Evolutionary conservation across 2,113 vertebrate species (phyloP), one percentile per base, ranked within the genome.

Genomic region (Ochotona curzoniae): DNA sequence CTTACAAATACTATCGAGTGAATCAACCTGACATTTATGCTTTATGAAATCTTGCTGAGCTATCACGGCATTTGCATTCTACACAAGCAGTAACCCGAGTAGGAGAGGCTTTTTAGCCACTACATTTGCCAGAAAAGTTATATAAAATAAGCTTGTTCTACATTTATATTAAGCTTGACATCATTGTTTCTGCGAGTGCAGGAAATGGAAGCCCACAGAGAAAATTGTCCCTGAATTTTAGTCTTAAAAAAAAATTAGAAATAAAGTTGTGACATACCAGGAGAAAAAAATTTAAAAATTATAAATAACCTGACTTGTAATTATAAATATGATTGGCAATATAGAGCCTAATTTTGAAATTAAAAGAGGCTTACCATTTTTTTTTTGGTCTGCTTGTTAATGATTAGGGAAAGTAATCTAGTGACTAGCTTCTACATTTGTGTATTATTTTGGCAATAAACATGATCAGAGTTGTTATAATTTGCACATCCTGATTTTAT

Each of bases 1-100:
- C 82, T 82, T 90, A 76, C 51, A 63, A 74, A 95, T 49, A 44
- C 8, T 80, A 88, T 82, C 90, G 87, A 89, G 83, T 71, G 82
- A 87, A 79, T 96, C 85, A 79, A 61, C 32, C 47, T 95, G 90
- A 94, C 61, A 66, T 93, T 90, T 95, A 79, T 88, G 78, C 9
- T 38, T 84, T 64, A 75, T 70, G 74, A 60, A 78, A 78, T 70
- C n/a, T 80, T 95, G n/a, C 75, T 79, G 79, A 95, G 89, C 44
- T 90, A 86, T 93, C 20, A 78, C 3, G 83, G 51, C 28, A 75
- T 90, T 87, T 67, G 25, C 79, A 71, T 93, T 92, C 78, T 32
- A 89, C 86, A 81, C 51, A 83, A 89, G 32, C 63, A 93, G 38
- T 63, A 38, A 83, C 83, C 44, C 12, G 75, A 83, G 47, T 66